A percentile compares a stretch with the other conserved stretches of the same genome.
Conservation (phyloP, 2,113 vertebrate genomes). For the Genyomyrus donnyi region DNA sequence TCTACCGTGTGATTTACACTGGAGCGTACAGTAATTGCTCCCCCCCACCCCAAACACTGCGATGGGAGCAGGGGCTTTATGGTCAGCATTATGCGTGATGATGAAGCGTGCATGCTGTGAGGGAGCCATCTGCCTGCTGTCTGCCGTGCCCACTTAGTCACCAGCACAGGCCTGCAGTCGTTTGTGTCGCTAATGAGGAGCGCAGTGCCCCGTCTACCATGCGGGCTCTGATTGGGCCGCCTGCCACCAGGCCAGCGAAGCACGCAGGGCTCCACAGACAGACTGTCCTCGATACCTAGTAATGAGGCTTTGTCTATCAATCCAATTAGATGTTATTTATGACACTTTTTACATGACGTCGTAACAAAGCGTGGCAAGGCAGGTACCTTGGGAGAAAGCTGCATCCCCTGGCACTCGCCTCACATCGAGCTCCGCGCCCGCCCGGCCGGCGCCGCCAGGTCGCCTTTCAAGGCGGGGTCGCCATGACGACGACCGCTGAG, state of each 20-base stretch:
- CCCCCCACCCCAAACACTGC: background rate
- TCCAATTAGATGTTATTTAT: background rate
- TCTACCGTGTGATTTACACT: background rate
- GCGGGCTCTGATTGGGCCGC: background rate
- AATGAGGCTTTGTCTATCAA: background rate
- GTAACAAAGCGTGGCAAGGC: background rate
- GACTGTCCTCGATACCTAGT: background rate
- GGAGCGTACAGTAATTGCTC: background rate
- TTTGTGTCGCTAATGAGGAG: background rate
- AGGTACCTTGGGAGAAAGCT: background rate
- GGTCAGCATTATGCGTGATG: constrained; percentile 17
- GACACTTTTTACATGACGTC: background rate
- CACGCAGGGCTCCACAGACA: background rate
- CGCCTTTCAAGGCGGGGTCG: background rate
- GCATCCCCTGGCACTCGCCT: background rate
- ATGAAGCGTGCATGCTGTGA: constrained; percentile 11
- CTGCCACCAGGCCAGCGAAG: background rate
- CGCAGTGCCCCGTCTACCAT: background rate
- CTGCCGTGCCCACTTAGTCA: background rate
- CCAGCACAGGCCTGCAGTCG: background rate
- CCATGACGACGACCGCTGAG: background rate
- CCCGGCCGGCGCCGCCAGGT: background rate
- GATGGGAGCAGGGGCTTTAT: background rate
- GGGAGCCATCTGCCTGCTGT: constrained; percentile 15
- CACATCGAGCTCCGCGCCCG: background rate